Conservation (phyloP, 2,113 vertebrate species). For the human (Homo sapiens) region GRCh38 chr9:68337001-68337500, state of each 20-base stretch:
- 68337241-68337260: background rate
- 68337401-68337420: background rate
- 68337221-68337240: constrained; percentile 11
- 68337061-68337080: background rate
- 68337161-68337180: background rate
- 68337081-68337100: background rate
- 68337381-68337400: background rate
- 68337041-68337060: background rate
- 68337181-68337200: constrained; percentile 26
- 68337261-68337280: background rate
- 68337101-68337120: background rate
- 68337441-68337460: background rate
- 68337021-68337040: background rate
- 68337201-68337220: constrained; percentile 43
- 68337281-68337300: background rate
- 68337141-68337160: constrained; percentile 26
- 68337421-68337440: background rate
- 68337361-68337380: background rate
- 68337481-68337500: background rate
- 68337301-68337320: constrained; percentile 26
- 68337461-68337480: background rate
- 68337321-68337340: background rate
- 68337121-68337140: too few species aligned
- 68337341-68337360: background rate
- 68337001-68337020: background rate